These are phyloP conservation scores for Montipora efflorescens DNA, from an alignment of 64 coral and sea anemone species.

Conservation along the genomic window DNA sequence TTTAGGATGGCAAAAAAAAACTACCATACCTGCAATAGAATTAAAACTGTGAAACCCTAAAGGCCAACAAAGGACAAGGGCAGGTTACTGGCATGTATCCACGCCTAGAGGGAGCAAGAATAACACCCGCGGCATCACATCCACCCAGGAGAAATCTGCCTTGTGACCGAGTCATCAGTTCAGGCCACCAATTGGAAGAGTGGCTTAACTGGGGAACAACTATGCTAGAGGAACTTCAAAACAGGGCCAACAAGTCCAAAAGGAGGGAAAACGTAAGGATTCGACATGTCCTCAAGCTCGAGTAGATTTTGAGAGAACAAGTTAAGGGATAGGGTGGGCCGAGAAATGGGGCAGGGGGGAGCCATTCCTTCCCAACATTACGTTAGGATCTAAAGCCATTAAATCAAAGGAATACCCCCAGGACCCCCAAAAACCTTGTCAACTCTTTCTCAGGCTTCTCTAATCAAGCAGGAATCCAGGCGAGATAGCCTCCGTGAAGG, in stretches of 20 bases:
- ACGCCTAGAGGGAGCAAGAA: not conserved
- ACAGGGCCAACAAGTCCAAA: not conserved
- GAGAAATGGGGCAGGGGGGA: conserved; percentile 19
- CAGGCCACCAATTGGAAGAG: conserved; percentile 38
- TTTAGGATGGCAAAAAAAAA: not conserved
- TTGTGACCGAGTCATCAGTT: conserved; percentile 5
- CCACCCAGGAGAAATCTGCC: conserved; percentile 11
- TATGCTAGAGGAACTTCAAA: conserved; percentile 37
- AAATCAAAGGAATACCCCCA: conserved; percentile 14
- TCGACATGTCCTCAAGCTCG: not conserved
- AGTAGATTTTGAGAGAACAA: conserved; percentile 38
- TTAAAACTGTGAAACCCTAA: not conserved
- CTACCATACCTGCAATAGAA: not conserved
- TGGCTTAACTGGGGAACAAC: conserved; percentile 16
- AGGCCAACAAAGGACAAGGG: conserved; percentile 7
- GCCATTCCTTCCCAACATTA: not conserved
- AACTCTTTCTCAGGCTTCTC: not conserved
- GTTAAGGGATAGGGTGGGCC: conserved; percentile 7
- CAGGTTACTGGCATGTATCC: not conserved
- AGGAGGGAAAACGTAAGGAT: too few relatives aligned
- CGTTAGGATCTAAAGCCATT: conserved; percentile 26
- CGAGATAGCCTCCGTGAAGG: conserved; percentile 2
- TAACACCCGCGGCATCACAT: not conserved
- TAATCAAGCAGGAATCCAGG: not conserved
- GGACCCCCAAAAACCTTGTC: conserved; percentile 3